phyloP scores from a whole-genome alignment of 92 coral and sea anemone species.

The Heteractis magnifica region DNA sequence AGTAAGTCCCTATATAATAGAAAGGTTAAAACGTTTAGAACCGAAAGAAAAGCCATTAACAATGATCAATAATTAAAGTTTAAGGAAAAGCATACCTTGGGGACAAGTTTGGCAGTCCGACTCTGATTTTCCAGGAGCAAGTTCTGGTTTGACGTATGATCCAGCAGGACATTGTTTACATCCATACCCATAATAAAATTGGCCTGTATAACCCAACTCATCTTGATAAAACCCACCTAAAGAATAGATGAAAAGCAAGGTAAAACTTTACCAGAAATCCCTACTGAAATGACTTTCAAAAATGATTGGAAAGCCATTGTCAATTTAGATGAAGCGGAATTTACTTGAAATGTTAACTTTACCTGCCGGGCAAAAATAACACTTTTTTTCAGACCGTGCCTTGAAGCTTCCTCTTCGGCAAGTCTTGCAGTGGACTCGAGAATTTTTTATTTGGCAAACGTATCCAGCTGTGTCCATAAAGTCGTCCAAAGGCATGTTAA shows the following conservation, averaged over 20 bases:
- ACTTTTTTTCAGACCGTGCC: constrained; percentile 4
- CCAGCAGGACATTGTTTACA: constrained; percentile 41
- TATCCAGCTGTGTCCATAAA: constrained; percentile 5
- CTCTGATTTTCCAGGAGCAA: constrained; percentile 29
- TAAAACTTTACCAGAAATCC: background rate
- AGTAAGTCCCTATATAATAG: constrained; percentile 27
- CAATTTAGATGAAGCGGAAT: too few species aligned
- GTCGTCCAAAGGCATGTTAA: background rate
- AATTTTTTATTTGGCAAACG: background rate
- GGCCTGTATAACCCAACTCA: constrained; percentile 16
- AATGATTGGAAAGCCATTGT: too few species aligned
- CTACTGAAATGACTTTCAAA: too few species aligned
- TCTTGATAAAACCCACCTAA: constrained; percentile 48
- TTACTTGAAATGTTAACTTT: background rate
- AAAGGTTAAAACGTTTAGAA: background rate
- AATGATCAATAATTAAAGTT: background rate
- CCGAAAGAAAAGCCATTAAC: too few species aligned
- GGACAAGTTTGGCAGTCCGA: constrained; percentile 37
- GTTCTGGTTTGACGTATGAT: constrained; percentile 21
- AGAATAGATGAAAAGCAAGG: background rate
- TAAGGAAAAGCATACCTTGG: constrained; percentile 9
- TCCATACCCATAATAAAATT: constrained; percentile 4
- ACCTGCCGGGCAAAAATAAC: constrained; percentile 21
- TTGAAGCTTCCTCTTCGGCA: constrained; percentile 2
- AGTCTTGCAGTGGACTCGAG: background rate